Conservation (phyloP, 2,888 invertebrate species). For the Zaprionus obscuricornis region DNA sequence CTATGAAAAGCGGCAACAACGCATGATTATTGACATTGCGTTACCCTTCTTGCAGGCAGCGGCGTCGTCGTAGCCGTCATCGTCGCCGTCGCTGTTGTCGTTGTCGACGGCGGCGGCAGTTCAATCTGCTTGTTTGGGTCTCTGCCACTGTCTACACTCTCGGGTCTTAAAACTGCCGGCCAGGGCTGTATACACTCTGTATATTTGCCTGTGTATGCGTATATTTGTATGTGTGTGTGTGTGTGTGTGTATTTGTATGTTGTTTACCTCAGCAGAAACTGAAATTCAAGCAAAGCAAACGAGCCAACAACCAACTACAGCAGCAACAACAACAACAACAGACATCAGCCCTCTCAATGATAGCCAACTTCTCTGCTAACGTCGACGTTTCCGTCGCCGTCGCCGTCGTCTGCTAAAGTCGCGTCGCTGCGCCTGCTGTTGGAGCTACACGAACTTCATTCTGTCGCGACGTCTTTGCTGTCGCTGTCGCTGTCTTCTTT, state of each 20-base stretch:
- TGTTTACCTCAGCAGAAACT: constrained; percentile 73
- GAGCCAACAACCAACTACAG: constrained; percentile 45
- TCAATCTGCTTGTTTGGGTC: constrained; percentile 57
- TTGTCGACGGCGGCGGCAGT: constrained; percentile 32
- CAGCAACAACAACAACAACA: constrained; percentile 30
- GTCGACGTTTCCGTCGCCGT: constrained; percentile 18
- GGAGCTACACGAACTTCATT: constrained; percentile 52
- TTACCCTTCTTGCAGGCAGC: constrained; percentile 61
- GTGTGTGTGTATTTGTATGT: constrained; percentile 32
- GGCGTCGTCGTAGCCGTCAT: constrained; percentile 9
- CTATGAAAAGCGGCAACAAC: constrained; percentile 69
- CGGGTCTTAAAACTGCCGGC: constrained; percentile 63
- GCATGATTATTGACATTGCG: constrained; percentile 76
- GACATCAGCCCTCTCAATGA: constrained; percentile 45
- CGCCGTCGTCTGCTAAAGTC: constrained; percentile 25
- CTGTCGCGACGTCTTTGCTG: constrained; percentile 25
- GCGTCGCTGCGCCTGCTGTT: constrained; percentile 17
- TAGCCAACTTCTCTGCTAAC: constrained; percentile 36
- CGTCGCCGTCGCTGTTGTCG: constrained; percentile 1
- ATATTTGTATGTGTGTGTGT: constrained; percentile 27
- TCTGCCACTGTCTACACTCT: constrained; percentile 46
- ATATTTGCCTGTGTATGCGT: constrained; percentile 16
- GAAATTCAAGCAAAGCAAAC: constrained; percentile 64
- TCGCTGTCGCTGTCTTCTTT: constrained; percentile 56
- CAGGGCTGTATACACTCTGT: constrained; percentile 7